Base-by-base conservation (phyloP, 2,797 vertebrate species). In the Falco biarmicus region DNA sequence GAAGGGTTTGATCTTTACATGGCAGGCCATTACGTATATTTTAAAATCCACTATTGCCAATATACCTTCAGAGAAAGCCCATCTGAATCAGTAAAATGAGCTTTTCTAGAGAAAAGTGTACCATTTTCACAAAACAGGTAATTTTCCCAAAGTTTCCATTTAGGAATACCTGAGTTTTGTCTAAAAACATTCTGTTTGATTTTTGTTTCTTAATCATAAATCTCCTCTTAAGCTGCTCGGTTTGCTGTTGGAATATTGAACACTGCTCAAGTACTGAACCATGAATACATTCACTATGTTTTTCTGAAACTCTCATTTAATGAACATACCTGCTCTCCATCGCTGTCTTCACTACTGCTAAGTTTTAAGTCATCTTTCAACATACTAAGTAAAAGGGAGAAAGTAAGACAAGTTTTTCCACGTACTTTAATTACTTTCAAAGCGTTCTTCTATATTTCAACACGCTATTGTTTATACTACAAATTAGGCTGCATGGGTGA, bases 331-430 rank as follows among this genome's bases (percentile, higher is more conserved):
- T 99, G 99, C 95, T 99, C 99, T 96, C 98, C 99, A 97, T 99
- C 99, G 83, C 99, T 99, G 97, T 99, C 99, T 98, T 99, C 99
- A 68, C 99, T 99, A 98, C 99, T 99, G 98, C 99, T 99, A 43
- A 99, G 98, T 95, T 99, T 99, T 97, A 99, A 98, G 98, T 99
- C 99, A 96, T 99, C 99, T 97, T 99, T 99, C 97, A 99, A 98
- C 98, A 98, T 98, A 90, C 99, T 99, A 85, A 61, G 73, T 26
- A 70, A 96, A 94, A 93, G 17, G 69, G 78, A 94, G 85, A 95
- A 94, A 95, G 95, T 95, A 89, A 86, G 88, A 98, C 96, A 87
- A 95, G 90, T 94, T 95, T 92, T 95, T 95, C 95, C 89, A 84
- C 3, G 60, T 7, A 11, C 47, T 89, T 66, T 50, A 95, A 86